Evolutionary conservation across 2,113 vertebrate genomes (phyloP).

Genomic region (Petaurus breviceps): DNA sequence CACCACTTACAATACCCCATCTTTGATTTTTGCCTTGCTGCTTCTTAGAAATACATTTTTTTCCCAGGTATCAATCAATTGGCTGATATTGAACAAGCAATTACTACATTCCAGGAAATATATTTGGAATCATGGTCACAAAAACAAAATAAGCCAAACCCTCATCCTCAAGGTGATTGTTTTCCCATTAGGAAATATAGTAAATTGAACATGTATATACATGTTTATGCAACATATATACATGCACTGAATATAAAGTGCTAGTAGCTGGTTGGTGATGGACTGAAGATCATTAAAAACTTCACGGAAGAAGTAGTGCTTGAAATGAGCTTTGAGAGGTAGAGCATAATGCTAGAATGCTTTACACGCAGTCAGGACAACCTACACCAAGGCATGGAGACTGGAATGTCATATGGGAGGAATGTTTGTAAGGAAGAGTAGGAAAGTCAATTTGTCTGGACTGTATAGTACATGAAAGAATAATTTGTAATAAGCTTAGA

Average conservation of each 20-base stretch:
- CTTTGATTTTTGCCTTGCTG: neutral
- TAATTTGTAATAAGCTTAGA: neutral
- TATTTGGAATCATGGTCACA: too few relatives aligned
- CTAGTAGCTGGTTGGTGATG: neutral
- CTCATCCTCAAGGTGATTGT: too few relatives aligned
- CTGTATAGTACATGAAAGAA: neutral
- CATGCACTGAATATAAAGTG: neutral
- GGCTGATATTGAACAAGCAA: too few relatives aligned
- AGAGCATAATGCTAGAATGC: neutral
- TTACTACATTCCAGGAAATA: too few relatives aligned
- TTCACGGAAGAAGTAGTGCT: neutral
- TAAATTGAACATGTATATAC: too few relatives aligned
- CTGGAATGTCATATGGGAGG: neutral
- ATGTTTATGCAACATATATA: too few relatives aligned
- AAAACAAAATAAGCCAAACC: too few relatives aligned
- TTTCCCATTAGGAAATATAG: too few relatives aligned
- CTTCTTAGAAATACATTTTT: too few relatives aligned
- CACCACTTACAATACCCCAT: neutral
- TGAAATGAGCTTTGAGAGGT: neutral
- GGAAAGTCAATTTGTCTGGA: neutral
- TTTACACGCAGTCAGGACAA: neutral
- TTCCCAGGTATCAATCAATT: too few relatives aligned
- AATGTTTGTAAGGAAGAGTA: neutral
- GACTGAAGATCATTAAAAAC: neutral
- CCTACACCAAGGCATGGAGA: neutral